Conservation (phyloP, 2,797 vertebrate species). For the Menidia menidia region DNA sequence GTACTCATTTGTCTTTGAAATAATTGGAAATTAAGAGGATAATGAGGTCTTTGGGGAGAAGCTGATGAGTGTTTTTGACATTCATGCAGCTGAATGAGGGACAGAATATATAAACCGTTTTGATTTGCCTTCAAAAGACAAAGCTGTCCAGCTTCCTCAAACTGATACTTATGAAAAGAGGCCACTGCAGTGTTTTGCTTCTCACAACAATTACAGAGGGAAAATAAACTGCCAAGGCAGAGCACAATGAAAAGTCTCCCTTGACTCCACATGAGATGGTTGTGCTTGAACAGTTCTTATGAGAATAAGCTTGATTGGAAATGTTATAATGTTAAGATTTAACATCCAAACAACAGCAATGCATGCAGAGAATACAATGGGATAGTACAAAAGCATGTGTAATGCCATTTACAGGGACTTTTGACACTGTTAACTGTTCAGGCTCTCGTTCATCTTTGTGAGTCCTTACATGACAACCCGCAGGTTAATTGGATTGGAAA, state of each 20-base stretch:
- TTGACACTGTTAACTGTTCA: not conserved
- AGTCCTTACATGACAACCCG: too few relatives aligned
- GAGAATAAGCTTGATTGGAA: not conserved
- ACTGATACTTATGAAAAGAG: constrained; percentile 26
- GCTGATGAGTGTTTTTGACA: constrained; percentile 58
- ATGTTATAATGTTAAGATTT: not conserved
- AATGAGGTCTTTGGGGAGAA: constrained; percentile 79
- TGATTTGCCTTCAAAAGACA: constrained; percentile 56
- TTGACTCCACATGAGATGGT: not conserved
- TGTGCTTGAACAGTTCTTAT: not conserved
- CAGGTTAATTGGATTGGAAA: too few relatives aligned
- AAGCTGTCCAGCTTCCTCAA: constrained; percentile 21
- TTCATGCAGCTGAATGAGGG: constrained; percentile 56
- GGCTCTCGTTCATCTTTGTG: too few relatives aligned
- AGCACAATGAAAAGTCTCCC: not conserved
- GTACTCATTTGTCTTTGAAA: constrained; percentile 76
- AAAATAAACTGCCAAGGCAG: constrained; percentile 10
- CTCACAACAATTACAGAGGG: constrained; percentile 8
- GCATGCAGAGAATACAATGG: not conserved
- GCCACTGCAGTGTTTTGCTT: constrained; percentile 10
- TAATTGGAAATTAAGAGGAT: constrained; percentile 81
- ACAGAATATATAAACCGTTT: constrained; percentile 48
- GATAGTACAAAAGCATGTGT: not conserved
- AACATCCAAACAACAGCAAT: too few relatives aligned
- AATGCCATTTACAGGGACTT: not conserved